phyloP scores from a whole-genome alignment of 2,113 vertebrate genomes.

The Oxyruncus cristatus region DNA sequence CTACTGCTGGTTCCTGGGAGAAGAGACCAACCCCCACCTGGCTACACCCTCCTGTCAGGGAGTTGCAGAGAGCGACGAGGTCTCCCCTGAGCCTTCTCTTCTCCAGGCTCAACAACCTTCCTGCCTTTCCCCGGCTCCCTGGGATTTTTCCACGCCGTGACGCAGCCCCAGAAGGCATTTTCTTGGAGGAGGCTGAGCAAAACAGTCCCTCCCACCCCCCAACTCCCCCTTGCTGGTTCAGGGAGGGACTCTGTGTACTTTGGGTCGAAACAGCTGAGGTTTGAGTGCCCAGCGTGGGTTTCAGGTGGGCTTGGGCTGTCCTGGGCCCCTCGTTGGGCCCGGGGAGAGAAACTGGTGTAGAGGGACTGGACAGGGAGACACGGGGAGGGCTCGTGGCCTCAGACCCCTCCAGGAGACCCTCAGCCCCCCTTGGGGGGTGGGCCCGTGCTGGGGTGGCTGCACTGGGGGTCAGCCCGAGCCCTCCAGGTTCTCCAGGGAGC shows the following conservation, averaged over 20 bases:
- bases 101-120: no score
- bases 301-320: accelerated
- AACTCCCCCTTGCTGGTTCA: accelerated
- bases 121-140: neutral
- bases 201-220: accelerated
- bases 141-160: neutral
- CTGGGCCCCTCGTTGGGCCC: accelerated
- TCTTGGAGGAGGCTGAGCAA: neutral
- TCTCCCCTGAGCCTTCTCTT: no score
- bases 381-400: accelerated
- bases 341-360: neutral
- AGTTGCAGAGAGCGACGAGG: no score
- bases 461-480: accelerated
- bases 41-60: no score
- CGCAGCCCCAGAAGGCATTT: neutral
- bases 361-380: accelerated
- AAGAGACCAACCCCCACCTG: no score
- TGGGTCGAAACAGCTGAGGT: accelerated
- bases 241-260: accelerated
- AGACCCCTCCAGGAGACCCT: neutral
- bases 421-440: accelerated
- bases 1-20: no score
- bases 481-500: accelerated
- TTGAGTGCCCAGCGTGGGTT: neutral
- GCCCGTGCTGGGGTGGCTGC: neutral